Percentiles rank a stretch among this genome's conserved stretches.
These are phyloP conservation scores for Alfaro cultratus DNA, from an alignment of 2,797 vertebrate species.

Conservation along the genomic window DNA sequence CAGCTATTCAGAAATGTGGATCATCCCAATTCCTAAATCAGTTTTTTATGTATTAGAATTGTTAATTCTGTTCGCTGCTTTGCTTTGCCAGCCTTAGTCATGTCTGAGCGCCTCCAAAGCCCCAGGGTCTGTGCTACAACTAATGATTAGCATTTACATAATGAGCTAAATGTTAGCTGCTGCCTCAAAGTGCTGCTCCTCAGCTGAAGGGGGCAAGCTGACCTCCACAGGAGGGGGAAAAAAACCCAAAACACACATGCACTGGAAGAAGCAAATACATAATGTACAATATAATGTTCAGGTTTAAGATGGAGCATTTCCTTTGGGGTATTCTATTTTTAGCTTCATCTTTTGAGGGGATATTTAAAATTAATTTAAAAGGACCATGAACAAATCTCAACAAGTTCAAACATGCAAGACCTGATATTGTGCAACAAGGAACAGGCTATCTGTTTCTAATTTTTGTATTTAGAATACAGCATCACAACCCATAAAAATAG, in stretches of 20 bases:
- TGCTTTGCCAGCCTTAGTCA: constrained; percentile 46
- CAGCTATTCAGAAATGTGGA: constrained; percentile 32
- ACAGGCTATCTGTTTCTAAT: background rate
- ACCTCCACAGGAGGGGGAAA: constrained; percentile 41
- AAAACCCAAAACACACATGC: constrained; percentile 22
- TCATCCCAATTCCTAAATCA: constrained; percentile 31
- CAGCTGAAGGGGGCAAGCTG: constrained; percentile 61
- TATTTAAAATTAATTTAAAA: background rate
- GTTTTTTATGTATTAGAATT: constrained; percentile 31
- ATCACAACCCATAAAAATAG: background rate
- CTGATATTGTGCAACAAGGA: background rate
- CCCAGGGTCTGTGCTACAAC: constrained; percentile 56
- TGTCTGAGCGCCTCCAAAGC: constrained; percentile 53
- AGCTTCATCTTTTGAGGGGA: background rate
- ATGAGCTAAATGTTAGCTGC: constrained; percentile 84
- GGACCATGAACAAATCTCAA: background rate
- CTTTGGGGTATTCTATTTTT: constrained; percentile 13
- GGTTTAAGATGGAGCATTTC: constrained; percentile 4
- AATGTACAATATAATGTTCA: background rate
- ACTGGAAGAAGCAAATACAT: background rate
- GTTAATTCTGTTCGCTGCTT: constrained; percentile 37
- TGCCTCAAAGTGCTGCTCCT: constrained; percentile 70
- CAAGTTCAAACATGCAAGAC: background rate
- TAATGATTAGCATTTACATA: constrained; percentile 82
- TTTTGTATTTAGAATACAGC: background rate